A percentile compares a stretch with the other conserved stretches of the same genome.
Evolutionary conservation across 2,797 vertebrate species (phyloP).

Genomic region (Petrocephalus sullivani): DNA sequence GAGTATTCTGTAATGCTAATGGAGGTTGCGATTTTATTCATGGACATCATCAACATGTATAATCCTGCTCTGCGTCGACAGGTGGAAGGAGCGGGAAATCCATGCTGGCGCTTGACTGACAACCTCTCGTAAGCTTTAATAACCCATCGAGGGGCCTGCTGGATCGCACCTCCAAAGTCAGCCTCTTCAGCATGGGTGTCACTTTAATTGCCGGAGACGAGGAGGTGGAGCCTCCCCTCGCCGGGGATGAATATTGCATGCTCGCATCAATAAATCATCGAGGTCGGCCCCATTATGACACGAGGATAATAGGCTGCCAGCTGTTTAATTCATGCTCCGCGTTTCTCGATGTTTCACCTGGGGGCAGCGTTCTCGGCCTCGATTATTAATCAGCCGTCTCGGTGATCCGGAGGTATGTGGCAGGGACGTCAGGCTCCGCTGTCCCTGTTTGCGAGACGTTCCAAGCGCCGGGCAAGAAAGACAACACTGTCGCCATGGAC

Average conservation of each 20-base stretch:
- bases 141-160: neutral
- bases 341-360: conserved; percentile 6
- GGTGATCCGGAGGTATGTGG: neutral
- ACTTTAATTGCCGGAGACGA: conserved; percentile 22
- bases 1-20: neutral
- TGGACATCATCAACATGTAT: conserved; percentile 6
- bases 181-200: conserved; percentile 8
- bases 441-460: neutral
- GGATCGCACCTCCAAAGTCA: neutral
- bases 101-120: conserved; percentile 15
- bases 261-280: conserved; percentile 21
- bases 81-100: neutral
- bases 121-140: conserved; percentile 19
- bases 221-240: conserved; percentile 10
- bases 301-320: conserved; percentile 14
- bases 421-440: neutral
- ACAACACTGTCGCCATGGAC: neutral
- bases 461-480: neutral
- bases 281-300: conserved; percentile 21
- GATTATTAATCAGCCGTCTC: conserved; percentile 23
- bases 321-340: conserved; percentile 21
- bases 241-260: conserved; percentile 15
- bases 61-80: neutral
- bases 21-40: neutral
- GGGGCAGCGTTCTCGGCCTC: neutral